Evolutionary conservation across 2,797 vertebrate species (phyloP).

Genomic region (Sebastes elongatus): DNA sequence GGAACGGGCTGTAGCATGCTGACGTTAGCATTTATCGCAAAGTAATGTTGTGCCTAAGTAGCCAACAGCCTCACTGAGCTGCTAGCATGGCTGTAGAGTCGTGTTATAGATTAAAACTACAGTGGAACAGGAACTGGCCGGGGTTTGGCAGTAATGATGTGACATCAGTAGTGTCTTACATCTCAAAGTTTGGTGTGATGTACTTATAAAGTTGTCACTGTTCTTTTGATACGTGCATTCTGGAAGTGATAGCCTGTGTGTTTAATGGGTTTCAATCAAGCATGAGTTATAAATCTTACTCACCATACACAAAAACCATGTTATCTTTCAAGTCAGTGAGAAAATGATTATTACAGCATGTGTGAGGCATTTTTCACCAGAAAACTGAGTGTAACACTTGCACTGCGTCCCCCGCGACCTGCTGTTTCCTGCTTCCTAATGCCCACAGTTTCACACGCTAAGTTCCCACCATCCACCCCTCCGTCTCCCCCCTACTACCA

Average conservation of each 20-base stretch:
- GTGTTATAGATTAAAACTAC: background rate
- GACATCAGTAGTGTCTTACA: background rate
- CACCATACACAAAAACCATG: background rate
- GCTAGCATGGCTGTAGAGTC: background rate
- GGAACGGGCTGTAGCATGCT: background rate
- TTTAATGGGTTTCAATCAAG: constrained; percentile 2
- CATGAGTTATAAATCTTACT: background rate
- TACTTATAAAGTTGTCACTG: background rate
- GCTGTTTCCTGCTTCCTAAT: constrained; percentile 68
- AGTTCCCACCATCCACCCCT: constrained; percentile 49
- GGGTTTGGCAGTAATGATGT: background rate
- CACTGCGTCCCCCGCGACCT: constrained; percentile 37
- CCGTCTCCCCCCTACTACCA: background rate
- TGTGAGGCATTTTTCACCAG: constrained; percentile 5
- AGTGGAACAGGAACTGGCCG: background rate
- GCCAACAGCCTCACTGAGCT: background rate
- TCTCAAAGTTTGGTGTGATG: background rate
- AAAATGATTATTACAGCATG: constrained; percentile 28
- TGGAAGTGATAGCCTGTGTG: background rate
- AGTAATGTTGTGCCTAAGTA: background rate
- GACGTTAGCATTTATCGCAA: background rate
- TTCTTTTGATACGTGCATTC: background rate
- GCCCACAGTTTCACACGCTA: constrained; percentile 58
- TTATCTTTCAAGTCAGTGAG: constrained; percentile 25
- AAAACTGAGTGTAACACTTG: constrained; percentile 22